Evolutionary conservation across 2,888 invertebrate species (phyloP).

Genomic region (Argynnis bischoffii): DNA sequence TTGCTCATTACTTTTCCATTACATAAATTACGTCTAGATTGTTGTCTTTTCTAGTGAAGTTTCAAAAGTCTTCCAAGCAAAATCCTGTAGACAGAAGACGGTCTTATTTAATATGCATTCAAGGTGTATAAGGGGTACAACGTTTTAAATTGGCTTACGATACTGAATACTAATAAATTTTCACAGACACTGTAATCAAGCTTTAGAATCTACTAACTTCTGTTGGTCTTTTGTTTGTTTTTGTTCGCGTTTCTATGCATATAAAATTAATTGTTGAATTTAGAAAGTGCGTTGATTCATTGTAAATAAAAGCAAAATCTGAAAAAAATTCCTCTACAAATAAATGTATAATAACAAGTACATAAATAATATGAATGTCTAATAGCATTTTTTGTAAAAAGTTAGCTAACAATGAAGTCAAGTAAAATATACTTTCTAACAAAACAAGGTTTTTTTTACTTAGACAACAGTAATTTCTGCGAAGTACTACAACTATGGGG

Average conservation of each 20-base stretch:
- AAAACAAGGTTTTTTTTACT: neutral
- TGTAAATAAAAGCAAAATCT: no score
- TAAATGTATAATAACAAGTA: no score
- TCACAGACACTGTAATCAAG: constrained; percentile 36
- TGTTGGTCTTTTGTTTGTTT: constrained; percentile 14
- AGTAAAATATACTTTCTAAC: no score
- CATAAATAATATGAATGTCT: no score
- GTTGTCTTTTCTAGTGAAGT: constrained; percentile 25
- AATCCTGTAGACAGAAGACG: constrained; percentile 31
- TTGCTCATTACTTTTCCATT: neutral
- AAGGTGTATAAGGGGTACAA: constrained; percentile 68
- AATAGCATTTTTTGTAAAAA: no score
- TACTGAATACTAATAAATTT: constrained; percentile 61
- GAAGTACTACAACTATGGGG: constrained; percentile 26
- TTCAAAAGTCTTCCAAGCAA: constrained; percentile 13
- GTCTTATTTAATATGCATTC: constrained; percentile 72
- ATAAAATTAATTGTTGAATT: constrained; percentile 15
- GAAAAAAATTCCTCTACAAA: no score
- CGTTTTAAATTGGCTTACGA: constrained; percentile 72
- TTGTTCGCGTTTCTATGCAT: neutral
- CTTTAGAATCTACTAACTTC: constrained; percentile 35
- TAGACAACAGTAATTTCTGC: neutral
- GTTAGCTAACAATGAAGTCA: no score
- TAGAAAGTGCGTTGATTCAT: neutral
- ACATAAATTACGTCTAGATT: neutral